These are phyloP conservation scores for Pachymerium ferrugineum DNA, from an alignment of 2,888 invertebrate genomes.

Conservation along the genomic window DNA sequence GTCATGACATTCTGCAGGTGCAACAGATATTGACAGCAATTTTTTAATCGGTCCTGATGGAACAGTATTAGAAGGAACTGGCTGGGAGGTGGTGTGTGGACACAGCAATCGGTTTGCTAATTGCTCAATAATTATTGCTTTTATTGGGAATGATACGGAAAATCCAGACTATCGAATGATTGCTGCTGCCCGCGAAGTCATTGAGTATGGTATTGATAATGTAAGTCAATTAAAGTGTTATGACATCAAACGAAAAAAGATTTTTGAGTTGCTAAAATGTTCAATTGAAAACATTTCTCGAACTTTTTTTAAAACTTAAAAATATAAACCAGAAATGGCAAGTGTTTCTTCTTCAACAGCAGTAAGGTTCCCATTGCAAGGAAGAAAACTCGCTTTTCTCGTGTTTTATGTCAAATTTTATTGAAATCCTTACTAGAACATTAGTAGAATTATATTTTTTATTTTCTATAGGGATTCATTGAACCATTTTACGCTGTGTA, in stretches of 20 bases:
- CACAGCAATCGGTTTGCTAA: not conserved
- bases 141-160: not conserved
- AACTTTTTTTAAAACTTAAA: no score
- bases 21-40: not conserved
- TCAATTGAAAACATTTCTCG: no score
- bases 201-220: not conserved
- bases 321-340: no score
- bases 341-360: no score
- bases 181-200: not conserved
- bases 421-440: no score
- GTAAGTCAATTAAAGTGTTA: not conserved
- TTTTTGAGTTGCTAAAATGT: not conserved
- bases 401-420: no score
- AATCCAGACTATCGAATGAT: not conserved
- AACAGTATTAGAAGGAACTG: not conserved
- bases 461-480: no score
- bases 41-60: not conserved
- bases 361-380: no score
- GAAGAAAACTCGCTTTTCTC: no score
- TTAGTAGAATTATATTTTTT: no score
- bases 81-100: not conserved
- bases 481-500: no score
- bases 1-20: not conserved
- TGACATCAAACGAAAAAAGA: not conserved
- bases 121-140: not conserved